A percentile compares a stretch with the other conserved stretches of the same genome.
These are phyloP conservation scores for Motacilla tschutschensis DNA, from an alignment of 2,113 vertebrate genomes.

Conservation along the genomic window DNA sequence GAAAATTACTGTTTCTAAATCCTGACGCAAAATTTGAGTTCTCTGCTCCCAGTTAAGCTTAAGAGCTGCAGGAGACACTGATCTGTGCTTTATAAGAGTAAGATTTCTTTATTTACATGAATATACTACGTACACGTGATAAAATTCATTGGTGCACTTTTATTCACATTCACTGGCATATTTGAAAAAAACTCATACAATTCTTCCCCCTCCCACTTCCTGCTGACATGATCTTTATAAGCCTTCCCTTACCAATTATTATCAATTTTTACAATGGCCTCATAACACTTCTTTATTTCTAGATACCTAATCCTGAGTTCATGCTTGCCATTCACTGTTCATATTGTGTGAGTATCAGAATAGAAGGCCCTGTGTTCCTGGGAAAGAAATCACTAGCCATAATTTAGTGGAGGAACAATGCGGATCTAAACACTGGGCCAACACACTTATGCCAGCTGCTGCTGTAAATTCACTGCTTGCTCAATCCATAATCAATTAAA, in stretches of 20 bases:
- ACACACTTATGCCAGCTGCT: neutral
- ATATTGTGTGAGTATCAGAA: neutral
- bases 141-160: neutral
- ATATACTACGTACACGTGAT: neutral
- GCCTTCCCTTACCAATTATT: neutral
- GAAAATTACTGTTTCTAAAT: neutral
- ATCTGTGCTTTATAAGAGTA: neutral
- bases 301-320: neutral
- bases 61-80: neutral
- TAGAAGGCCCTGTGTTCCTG: neutral
- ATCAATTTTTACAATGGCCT: neutral
- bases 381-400: neutral
- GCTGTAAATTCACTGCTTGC: neutral
- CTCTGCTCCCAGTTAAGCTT: neutral
- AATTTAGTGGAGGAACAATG: neutral
- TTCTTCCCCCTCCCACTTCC: no score
- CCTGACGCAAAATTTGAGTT: neutral
- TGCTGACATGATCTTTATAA: neutral
- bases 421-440: neutral
- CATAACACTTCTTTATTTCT: neutral
- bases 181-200: neutral
- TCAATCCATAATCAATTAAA: neutral
- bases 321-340: neutral
- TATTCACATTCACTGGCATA: neutral
- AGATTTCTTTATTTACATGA: neutral